Conservation (phyloP, 2,797 vertebrate species). For the Enteromius treurensis region DNA sequence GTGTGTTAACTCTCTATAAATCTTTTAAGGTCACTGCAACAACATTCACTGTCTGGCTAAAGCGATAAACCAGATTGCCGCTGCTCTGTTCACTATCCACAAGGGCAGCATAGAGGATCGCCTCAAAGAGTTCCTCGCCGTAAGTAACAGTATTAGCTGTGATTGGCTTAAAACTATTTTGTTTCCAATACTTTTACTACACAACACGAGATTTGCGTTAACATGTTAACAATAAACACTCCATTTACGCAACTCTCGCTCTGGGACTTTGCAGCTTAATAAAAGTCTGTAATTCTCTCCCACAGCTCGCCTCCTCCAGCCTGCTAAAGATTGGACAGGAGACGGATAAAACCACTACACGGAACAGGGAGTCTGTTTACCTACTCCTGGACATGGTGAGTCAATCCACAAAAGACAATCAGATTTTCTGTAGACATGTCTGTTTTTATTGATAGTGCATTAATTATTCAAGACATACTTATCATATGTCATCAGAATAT, state of each 20-base stretch:
- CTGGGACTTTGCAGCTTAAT: not conserved
- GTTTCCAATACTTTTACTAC: not conserved
- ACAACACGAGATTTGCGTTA: not conserved
- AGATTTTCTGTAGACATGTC: not conserved
- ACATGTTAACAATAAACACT: constrained; percentile 3
- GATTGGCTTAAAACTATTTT: not conserved
- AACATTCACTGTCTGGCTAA: constrained; percentile 99
- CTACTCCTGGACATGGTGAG: constrained; percentile 96
- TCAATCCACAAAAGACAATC: not conserved
- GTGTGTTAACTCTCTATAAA: constrained; percentile 34
- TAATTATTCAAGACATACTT: not conserved
- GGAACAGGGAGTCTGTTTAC: constrained; percentile 97
- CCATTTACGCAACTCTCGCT: not conserved
- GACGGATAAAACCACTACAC: constrained; percentile 96
- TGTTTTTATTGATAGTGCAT: not conserved
- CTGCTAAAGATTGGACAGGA: constrained; percentile 98
- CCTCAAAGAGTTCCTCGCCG: constrained; percentile 97
- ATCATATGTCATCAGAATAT: not conserved
- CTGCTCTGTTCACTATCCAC: constrained; percentile 98
- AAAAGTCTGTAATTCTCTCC: not conserved
- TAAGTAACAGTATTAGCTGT: constrained; percentile 72
- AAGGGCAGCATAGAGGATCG: constrained; percentile 99
- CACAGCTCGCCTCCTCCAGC: constrained; percentile 94
- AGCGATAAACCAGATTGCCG: constrained; percentile 98
- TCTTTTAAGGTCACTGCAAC: constrained; percentile 91